These are phyloP conservation scores for Hofmannophila pseudospretella DNA, from an alignment of 2,888 invertebrate species.

Conservation along the genomic window DNA sequence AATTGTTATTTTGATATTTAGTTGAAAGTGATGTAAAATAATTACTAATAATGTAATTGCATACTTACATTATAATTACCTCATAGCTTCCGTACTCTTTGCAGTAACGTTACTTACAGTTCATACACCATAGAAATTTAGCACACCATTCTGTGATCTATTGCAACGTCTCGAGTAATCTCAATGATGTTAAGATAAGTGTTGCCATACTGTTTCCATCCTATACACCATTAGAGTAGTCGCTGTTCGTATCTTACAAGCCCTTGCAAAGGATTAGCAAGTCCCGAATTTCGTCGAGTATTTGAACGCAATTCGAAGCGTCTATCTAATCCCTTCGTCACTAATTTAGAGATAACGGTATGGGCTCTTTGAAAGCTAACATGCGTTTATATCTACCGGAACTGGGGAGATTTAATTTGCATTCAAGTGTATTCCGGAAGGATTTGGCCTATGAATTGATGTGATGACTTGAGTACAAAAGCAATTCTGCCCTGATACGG, in stretches of 20 bases:
- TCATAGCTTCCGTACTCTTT: too few relatives aligned
- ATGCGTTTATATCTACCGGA: slow-evolving; percentile 27
- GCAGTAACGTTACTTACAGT: too few relatives aligned
- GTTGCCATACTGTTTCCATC: slow-evolving; percentile 4
- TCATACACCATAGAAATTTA: too few relatives aligned
- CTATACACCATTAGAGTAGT: slow-evolving; percentile 27
- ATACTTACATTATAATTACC: too few relatives aligned
- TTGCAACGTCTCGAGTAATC: too few relatives aligned
- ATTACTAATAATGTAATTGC: too few relatives aligned
- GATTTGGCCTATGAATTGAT: slow-evolving; percentile 25
- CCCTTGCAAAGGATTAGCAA: slow-evolving; percentile 45
- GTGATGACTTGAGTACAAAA: not conserved
- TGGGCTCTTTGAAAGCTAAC: slow-evolving; percentile 28
- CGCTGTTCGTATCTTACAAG: slow-evolving; percentile 36
- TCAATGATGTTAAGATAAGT: too few relatives aligned
- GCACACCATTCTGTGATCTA: too few relatives aligned
- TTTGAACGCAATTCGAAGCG: slow-evolving; percentile 27
- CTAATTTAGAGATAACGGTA: slow-evolving; percentile 54
- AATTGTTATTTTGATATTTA: too few relatives aligned
- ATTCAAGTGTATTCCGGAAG: slow-evolving; percentile 20
- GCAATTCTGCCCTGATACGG: not conserved
- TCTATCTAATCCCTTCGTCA: slow-evolving; percentile 41
- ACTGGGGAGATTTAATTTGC: slow-evolving; percentile 35
- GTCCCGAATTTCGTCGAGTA: slow-evolving; percentile 20
- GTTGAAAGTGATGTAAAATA: too few relatives aligned